Evolutionary conservation across 2,888 invertebrate species (phyloP), one percentile per base, ranked within the genome.

Genomic region (Siphlonurus alternatus): DNA sequence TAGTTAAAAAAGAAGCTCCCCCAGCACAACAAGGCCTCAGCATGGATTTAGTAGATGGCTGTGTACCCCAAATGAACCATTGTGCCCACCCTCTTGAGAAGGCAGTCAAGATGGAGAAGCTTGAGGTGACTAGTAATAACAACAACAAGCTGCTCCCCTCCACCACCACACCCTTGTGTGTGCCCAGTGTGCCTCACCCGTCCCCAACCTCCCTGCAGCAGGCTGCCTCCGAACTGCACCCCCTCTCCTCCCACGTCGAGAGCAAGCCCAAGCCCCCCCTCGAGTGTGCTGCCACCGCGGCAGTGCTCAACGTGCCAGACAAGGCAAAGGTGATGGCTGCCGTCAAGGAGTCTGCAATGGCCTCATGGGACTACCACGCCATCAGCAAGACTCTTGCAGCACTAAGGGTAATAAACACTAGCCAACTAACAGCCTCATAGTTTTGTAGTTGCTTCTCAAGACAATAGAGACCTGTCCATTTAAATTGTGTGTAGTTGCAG

Each of bases 301-400:
- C 74, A 61, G 74, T 76, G 53, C 70, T 76, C 61, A 76, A 75
- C 67, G 75, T 76, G 56, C 76, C 76, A 54, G 74, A 75, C 67
- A 71, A 73, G 61, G 72, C 74, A 63, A 75, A 73, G 67, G 69
- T 72, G 62, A 66, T 72, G 63, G 69, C 69, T n/a, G 65, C 65
- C 2, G 64, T 69, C 25, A 74, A 74, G 66, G 72, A 73, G 25
- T 71, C 73, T 25, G 23, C 65, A 23, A 59, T 62, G 68, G 66
- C 69, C 38, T 64, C 68, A 15, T 69, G 69, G 69, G 69, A 69
- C 61, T 68, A 69, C 63, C 68, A 69, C 63, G 66, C 66, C 53
- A 62, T 68, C 54, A 67, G 65, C 64, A 66, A 66, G 59, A 66
- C 66, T 38, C 64, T 68, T 15, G 53, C 62, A 10, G 64, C 53